These are phyloP conservation scores for Nipponacmea schrenckii DNA, from an alignment of 2,888 invertebrate genomes.

Conservation along the genomic window DNA sequence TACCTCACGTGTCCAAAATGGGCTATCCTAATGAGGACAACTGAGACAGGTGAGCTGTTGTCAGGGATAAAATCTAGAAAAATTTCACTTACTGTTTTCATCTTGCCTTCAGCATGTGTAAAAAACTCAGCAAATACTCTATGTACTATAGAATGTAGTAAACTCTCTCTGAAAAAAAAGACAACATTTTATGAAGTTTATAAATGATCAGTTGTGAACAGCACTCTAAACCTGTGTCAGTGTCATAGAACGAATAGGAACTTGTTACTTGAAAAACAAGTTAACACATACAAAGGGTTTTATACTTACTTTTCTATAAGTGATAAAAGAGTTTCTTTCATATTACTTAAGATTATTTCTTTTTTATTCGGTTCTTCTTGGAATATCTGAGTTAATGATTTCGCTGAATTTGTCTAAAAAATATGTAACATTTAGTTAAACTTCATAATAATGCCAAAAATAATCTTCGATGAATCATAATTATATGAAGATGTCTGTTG, in stretches of 20 bases:
- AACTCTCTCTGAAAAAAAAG: conserved; percentile 63
- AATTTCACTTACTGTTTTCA: conserved; percentile 52
- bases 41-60: no score
- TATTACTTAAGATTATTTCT: conserved; percentile 68
- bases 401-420: conserved; percentile 71
- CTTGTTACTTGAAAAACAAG: background rate
- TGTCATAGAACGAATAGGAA: background rate
- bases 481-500: no score
- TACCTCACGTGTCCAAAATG: no score
- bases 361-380: conserved; percentile 69
- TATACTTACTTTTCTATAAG: conserved; percentile 69
- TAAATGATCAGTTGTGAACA: no score
- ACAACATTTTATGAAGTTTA: no score
- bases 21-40: no score
- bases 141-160: conserved; percentile 78
- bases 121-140: conserved; percentile 85
- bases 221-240: no score
- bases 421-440: background rate
- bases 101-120: conserved; percentile 73
- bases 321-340: conserved; percentile 69
- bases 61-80: background rate
- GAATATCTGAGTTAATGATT: conserved; percentile 79
- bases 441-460: no score
- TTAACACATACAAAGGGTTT: background rate
- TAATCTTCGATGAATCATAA: no score